Conservation (phyloP, 2,113 vertebrate species). For the Rhabdornis inornatus region DNA sequence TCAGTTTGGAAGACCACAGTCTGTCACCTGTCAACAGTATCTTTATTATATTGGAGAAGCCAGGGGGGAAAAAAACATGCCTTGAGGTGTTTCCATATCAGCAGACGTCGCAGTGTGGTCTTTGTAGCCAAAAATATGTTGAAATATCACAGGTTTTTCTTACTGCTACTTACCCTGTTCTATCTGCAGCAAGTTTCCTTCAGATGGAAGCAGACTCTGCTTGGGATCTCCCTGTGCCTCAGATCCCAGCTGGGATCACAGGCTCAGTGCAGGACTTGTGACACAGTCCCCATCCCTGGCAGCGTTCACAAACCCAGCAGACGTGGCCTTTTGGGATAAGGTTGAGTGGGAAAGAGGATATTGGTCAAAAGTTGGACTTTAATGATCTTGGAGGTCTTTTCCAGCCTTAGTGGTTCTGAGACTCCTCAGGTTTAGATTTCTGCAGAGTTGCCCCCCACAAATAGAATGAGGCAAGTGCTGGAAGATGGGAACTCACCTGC, state of each 20-base stretch:
- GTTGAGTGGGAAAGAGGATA: background rate
- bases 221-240: background rate
- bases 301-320: background rate
- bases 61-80: background rate
- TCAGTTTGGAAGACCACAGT: background rate
- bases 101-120: background rate
- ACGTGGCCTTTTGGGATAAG: rapidly evolving
- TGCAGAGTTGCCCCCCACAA: background rate
- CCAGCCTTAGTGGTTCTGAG: background rate
- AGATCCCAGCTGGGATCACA: background rate
- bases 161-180: background rate
- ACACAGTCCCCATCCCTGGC: background rate
- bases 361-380: background rate
- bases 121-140: background rate
- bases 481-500: background rate
- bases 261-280: background rate
- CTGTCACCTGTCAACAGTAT: conserved; percentile 45
- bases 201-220: background rate
- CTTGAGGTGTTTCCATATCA: background rate
- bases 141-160: background rate
- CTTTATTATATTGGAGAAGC: conserved; percentile 49
- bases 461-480: background rate
- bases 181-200: background rate
- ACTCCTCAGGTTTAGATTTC: background rate
- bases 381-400: background rate